Conservation (phyloP, 2,888 invertebrate species). For the Torymus aiolomorphi region DNA sequence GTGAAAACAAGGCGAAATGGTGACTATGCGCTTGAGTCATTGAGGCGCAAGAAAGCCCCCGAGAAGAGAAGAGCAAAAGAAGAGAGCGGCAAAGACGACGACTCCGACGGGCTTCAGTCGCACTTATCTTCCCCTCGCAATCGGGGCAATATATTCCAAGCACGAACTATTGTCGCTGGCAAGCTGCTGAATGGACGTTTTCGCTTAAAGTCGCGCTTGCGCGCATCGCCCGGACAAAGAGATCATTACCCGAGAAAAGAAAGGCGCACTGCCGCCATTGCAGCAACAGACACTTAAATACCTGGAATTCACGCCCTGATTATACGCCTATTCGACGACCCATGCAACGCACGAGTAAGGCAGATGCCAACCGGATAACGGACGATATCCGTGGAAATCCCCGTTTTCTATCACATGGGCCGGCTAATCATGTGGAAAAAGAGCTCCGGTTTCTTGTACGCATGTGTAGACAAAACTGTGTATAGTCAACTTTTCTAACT, state of each 20-base stretch:
- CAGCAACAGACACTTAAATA: constrained; percentile 70
- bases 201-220: constrained; percentile 66
- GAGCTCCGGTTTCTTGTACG: no score
- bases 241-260: constrained; percentile 70
- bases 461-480: no score
- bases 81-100: constrained; percentile 30
- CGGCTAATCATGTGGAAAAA: no score
- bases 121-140: constrained; percentile 71
- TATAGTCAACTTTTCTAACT: no score
- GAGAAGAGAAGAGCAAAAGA: constrained; percentile 27
- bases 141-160: constrained; percentile 72
- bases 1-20: constrained; percentile 34
- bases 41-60: no score
- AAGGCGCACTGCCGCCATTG: constrained; percentile 61
- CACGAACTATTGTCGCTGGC: constrained; percentile 69
- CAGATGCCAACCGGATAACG: constrained; percentile 59
- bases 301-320: constrained; percentile 73
- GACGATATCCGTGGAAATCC: constrained; percentile 41
- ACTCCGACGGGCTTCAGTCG: constrained; percentile 54
- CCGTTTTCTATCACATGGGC: constrained; percentile 19
- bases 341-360: constrained; percentile 44
- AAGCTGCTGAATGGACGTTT: constrained; percentile 69
- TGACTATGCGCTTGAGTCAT: no score
- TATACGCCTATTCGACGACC: constrained; percentile 63
- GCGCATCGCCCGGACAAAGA: constrained; percentile 69